phyloP scores from a whole-genome alignment of 2,888 invertebrate species.

The Dorcus hopei region DNA sequence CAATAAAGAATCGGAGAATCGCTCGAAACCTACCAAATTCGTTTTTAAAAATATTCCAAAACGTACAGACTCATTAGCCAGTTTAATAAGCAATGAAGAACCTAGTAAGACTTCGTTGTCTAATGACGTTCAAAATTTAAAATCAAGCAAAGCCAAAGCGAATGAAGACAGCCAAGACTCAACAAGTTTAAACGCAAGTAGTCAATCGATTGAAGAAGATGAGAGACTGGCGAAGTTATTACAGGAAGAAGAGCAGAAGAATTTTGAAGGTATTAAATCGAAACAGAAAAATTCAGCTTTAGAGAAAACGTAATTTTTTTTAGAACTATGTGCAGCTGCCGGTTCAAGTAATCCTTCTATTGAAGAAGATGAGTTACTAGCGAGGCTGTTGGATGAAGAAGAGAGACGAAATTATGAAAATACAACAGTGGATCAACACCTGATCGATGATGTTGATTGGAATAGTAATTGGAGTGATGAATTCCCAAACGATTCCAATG shows the following conservation, averaged over 20 bases:
- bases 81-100: no score
- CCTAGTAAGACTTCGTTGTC: no score
- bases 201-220: background rate
- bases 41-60: no score
- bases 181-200: background rate
- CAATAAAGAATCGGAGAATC: no score
- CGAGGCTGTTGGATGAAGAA: constrained; percentile 9
- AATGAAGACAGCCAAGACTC: background rate
- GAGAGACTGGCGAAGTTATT: background rate
- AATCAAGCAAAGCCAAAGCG: no score
- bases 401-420: constrained; percentile 3
- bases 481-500: background rate
- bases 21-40: no score
- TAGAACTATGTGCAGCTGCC: no score
- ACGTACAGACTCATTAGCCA: no score
- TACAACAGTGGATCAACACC: background rate
- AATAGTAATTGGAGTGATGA: background rate
- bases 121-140: no score
- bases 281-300: background rate
- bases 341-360: background rate
- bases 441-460: constrained; percentile 2
- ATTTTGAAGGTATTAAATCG: background rate
- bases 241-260: background rate
- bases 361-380: constrained; percentile 11
- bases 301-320: no score